Conservation (phyloP, 2,888 invertebrate species). For the Coremacera marginata region DNA sequence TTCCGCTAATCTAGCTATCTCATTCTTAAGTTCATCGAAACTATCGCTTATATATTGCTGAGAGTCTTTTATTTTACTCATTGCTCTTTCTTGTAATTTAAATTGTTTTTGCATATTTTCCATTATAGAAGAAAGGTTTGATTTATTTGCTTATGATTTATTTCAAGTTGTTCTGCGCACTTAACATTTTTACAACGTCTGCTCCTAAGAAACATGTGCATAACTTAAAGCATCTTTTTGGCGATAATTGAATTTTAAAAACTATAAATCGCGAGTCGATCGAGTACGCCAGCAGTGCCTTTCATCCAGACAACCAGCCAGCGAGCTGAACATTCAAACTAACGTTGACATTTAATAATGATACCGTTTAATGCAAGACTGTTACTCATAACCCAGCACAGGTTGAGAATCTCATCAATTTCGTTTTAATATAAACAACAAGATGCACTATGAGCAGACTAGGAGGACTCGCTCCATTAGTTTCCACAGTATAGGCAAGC, state of each 20-base stretch:
- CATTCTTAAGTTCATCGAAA: too few species aligned
- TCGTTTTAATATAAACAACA: not conserved
- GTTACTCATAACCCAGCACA: not conserved
- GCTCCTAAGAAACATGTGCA: not conserved
- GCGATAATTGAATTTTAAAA: conserved; percentile 30
- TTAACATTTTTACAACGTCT: not conserved
- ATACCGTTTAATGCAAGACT: conserved; percentile 13
- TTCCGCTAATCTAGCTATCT: too few species aligned
- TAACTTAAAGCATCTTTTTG: not conserved
- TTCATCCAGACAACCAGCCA: not conserved
- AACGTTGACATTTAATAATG: conserved; percentile 1
- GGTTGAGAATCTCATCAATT: conserved; percentile 18
- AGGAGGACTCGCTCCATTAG: not conserved
- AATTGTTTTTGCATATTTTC: too few species aligned
- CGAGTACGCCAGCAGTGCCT: not conserved
- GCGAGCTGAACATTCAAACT: too few species aligned
- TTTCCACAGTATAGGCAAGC: too few species aligned
- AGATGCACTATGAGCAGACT: not conserved
- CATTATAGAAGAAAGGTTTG: too few species aligned
- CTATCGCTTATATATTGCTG: too few species aligned
- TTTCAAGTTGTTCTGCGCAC: too few species aligned
- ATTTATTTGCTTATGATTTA: too few species aligned
- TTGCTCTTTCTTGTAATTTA: too few species aligned
- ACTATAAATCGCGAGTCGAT: conserved; percentile 22
- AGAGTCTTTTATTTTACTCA: too few species aligned